phyloP scores from a whole-genome alignment of 2,888 invertebrate genomes.

The Oeneis ivallda region DNA sequence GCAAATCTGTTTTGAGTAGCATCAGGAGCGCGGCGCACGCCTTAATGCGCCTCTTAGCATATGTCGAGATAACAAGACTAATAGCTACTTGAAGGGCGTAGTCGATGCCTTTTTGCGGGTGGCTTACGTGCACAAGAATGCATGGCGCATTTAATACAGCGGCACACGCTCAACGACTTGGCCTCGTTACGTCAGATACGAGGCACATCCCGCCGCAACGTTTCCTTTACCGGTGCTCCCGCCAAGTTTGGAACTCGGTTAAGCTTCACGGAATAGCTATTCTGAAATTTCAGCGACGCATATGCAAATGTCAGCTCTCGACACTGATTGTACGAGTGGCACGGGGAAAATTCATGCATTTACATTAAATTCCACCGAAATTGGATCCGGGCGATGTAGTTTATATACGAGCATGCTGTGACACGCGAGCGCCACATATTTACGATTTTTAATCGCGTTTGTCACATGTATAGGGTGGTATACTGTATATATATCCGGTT shows the following conservation, averaged over 20 bases:
- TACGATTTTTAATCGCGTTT: slow-evolving; percentile 74
- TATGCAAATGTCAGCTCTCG: slow-evolving; percentile 81
- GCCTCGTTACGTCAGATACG: slow-evolving; percentile 58
- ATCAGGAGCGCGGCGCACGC: slow-evolving; percentile 60
- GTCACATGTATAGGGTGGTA: slow-evolving; percentile 47
- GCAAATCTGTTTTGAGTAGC: slow-evolving; percentile 55
- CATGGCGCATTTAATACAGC: slow-evolving; percentile 50
- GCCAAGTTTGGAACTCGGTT: slow-evolving; percentile 77
- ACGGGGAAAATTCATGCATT: slow-evolving; percentile 79
- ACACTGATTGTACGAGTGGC: slow-evolving; percentile 80
- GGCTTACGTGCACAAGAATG: slow-evolving; percentile 48
- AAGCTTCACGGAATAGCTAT: slow-evolving; percentile 74
- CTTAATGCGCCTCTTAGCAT: slow-evolving; percentile 52
- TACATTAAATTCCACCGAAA: slow-evolving; percentile 79
- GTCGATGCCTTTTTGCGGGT: slow-evolving; percentile 51
- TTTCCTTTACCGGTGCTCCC: slow-evolving; percentile 61
- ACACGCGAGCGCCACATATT: slow-evolving; percentile 69
- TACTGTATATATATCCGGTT: slow-evolving; percentile 1
- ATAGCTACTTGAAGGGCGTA: slow-evolving; percentile 50
- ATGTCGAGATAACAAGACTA: slow-evolving; percentile 60
- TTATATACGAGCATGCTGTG: slow-evolving; percentile 68
- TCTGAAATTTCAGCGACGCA: slow-evolving; percentile 78
- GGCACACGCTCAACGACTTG: slow-evolving; percentile 50
- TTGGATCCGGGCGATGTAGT: slow-evolving; percentile 71
- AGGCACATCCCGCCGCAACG: slow-evolving; percentile 62